Percentiles rank a stretch among this genome's conserved stretches.
These are phyloP conservation scores for Erpobdella octoculata DNA, from an alignment of 2,888 invertebrate genomes.

Conservation along the genomic window DNA sequence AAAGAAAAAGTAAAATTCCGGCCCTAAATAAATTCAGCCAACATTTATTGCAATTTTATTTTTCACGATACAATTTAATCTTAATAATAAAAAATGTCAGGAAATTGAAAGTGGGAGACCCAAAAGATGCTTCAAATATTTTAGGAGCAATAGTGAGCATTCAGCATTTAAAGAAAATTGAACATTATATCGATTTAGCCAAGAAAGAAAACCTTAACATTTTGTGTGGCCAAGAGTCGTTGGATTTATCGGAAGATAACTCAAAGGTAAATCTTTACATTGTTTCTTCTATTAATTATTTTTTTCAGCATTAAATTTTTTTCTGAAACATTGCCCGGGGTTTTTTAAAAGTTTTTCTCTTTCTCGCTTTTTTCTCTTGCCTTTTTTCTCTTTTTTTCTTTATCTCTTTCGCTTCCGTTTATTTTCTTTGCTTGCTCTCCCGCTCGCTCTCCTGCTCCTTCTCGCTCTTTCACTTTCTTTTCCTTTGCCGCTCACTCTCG, in stretches of 20 bases:
- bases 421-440: too few species aligned
- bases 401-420: too few species aligned
- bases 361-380: too few species aligned
- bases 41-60: neutral
- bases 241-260: conserved; percentile 16
- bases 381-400: too few species aligned
- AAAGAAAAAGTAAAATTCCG: too few species aligned
- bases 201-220: conserved; percentile 19
- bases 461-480: too few species aligned
- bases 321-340: too few species aligned
- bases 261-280: neutral
- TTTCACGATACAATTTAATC: neutral
- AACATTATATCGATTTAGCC: conserved; percentile 52
- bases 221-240: conserved; percentile 7
- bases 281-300: neutral
- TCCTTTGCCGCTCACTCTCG: too few species aligned
- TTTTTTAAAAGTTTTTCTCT: too few species aligned
- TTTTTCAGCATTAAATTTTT: too few species aligned
- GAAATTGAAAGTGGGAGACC: conserved; percentile 52
- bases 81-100: conserved; percentile 41
- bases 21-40: too few species aligned
- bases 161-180: conserved; percentile 54
- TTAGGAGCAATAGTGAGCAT: conserved; percentile 55
- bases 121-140: conserved; percentile 44
- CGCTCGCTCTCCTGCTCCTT: too few species aligned